Evolutionary conservation across 2,113 vertebrate genomes (phyloP), one percentile per base, ranked within the genome.

Genomic region (Hyaena hyaena): DNA sequence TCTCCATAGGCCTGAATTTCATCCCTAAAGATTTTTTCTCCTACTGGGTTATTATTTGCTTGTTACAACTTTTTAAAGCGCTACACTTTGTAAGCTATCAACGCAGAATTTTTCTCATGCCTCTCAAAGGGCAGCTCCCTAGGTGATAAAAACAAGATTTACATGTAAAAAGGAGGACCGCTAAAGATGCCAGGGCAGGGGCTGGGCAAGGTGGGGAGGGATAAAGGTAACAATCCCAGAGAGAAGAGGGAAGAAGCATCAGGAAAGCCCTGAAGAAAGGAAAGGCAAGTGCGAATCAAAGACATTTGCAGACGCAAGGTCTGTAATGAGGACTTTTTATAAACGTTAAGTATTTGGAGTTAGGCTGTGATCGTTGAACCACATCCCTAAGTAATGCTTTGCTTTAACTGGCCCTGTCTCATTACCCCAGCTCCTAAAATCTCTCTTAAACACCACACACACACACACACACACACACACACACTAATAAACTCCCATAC

Each of bases 391-490:
- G 63, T 83, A 92, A 71, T 0, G 31, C 10, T 53, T 71, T 35
- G 21, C 35, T 82, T 66, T 88, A 90, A 93, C 45, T 58, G n/a
- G 17, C 48, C 48, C 55, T 45, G 61, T 69, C 88, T 97, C 73
- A 68, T 93, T 94, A 93, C 43, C 21, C 35, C 35, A 73, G 69
- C 88, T 66, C 61, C 77, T 73, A 76, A 94, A 65, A 90, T 35
- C 69, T 61, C 77, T 91, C 84, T 81, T 89, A 90, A 82, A 53
- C 16, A 63, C n/a, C 82, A 61, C 69, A 58, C 45, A 66, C 24
- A 35, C 16, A 15, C 48, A 69, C 53, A 43, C n/a, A 45, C 1
- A 16, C 5, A 9, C 50, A 58, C 33, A 35, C 24, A 53, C 4
- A 7, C 50, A 76, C 53, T 84, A 92, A 81, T 61, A 69, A 88